Conservation (phyloP, 1,140 invertebrate species). For the Tribolium castaneum region DNA sequence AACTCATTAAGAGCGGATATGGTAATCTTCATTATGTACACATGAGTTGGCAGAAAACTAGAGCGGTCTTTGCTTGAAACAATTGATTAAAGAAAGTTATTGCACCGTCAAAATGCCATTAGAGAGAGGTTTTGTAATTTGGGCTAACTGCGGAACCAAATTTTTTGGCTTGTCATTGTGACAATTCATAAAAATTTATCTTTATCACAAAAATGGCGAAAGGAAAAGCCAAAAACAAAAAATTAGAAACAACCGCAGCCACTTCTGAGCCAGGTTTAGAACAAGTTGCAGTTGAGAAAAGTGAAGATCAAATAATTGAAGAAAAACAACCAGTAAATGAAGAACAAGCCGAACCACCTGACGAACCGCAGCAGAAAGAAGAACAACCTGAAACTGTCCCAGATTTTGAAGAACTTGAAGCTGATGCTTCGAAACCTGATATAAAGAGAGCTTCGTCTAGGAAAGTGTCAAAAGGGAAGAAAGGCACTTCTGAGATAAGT, state of each 20-base stretch:
- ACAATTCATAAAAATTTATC: neutral
- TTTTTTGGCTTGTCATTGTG: neutral
- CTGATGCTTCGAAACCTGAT: neutral
- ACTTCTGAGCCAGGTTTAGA: neutral
- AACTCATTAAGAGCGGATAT: neutral
- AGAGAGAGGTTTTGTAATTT: too few species aligned
- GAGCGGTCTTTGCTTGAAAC: neutral
- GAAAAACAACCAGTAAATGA: neutral
- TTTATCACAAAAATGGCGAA: neutral
- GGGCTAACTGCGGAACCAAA: too few species aligned
- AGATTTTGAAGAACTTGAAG: neutral
- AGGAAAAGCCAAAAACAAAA: neutral
- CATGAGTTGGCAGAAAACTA: constrained; percentile 1
- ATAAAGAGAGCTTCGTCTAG: neutral
- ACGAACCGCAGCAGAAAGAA: neutral
- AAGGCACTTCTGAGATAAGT: neutral
- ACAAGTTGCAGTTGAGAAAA: neutral
- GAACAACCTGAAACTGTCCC: too few species aligned
- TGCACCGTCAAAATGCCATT: too few species aligned
- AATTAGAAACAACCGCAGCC: neutral
- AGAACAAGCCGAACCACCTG: too few species aligned
- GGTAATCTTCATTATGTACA: neutral
- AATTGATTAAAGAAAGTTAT: neutral
- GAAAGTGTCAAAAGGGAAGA: neutral
- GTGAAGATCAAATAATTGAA: neutral